Conservation (phyloP, 2,113 vertebrate species). For the Rhinolophus sinicus region DNA sequence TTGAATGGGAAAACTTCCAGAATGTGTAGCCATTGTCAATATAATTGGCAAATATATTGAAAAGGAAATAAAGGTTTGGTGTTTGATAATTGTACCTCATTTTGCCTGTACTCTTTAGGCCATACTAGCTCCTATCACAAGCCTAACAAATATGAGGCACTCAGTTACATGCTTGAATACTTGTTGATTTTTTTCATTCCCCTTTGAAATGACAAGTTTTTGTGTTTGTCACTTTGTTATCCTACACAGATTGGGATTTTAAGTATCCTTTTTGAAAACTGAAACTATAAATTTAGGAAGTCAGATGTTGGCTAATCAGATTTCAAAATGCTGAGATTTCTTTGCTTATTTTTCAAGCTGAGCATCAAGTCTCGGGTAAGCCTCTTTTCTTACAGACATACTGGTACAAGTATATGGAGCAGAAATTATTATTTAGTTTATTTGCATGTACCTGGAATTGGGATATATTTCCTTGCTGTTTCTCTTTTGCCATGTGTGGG, state of each 20-base stretch:
- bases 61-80: neutral
- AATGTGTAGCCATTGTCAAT: neutral
- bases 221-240: slow-evolving; percentile 23
- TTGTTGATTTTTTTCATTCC: slow-evolving; percentile 19
- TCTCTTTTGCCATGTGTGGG: neutral
- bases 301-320: neutral
- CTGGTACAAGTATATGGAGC: neutral
- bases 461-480: slow-evolving; percentile 6
- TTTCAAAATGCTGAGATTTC: neutral
- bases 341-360: neutral
- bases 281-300: slow-evolving; percentile 6
- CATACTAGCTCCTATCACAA: neutral
- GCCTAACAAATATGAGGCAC: neutral
- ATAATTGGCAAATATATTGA: slow-evolving; percentile 10
- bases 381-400: neutral
- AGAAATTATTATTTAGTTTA: slow-evolving; percentile 26
- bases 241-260: neutral
- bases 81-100: neutral
- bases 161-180: neutral
- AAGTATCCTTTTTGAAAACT: slow-evolving; percentile 29
- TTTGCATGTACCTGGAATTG: neutral
- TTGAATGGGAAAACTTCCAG: neutral
- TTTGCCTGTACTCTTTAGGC: neutral
- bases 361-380: neutral
- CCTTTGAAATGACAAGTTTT: slow-evolving; percentile 18